Base-by-base conservation (phyloP, 2,888 invertebrate genomes). In the Agrypnus murinus region DNA sequence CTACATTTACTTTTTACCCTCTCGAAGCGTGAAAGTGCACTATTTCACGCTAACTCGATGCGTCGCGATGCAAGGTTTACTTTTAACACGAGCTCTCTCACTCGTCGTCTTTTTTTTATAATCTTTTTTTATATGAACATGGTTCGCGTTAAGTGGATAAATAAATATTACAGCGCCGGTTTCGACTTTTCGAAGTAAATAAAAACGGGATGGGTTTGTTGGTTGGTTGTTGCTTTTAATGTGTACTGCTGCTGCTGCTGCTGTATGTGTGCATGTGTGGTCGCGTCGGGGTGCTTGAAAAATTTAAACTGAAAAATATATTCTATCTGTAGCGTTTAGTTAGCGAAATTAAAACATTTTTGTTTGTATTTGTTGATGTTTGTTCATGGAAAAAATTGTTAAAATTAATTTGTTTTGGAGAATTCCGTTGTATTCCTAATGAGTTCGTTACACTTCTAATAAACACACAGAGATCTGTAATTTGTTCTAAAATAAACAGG, bases 101-200 rank as follows among this genome's bases (percentile, higher is more conserved):
- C n/a, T n/a, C n/a, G n/a, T n/a, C n/a, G n/a, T n/a, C 53, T 32
- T 38, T 43, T 19, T 58, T 58, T 58, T 58, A n/a, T n/a, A n/a
- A n/a, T n/a, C n/a, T n/a, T n/a, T 12, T n/a, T 38, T 38, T 7
- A 38, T 62, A 53, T 62, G 68, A 40, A 62, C 62, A 55, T 75
- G 74, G 74, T 74, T 71, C 75, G 75, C 78, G 78, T 77, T 80
- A 81, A 82, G 81, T 80, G 81, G 79, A 80, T 81, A 79, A 81
- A 81, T 81, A 81, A 82, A 82, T 81, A 81, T 80, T 80, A 79
- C 78, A 78, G 74, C 73, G 76, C 74, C 70, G 78, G 78, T 79
- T 80, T 78, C 76, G 77, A 75, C 77, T 75, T 77, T 79, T 78
- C 78, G 73, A 74, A 79, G 77, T 78, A 79, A 79, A 81, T 79